Conservation (phyloP, 2,888 invertebrate species). For the Tanaodytes sp. region DNA sequence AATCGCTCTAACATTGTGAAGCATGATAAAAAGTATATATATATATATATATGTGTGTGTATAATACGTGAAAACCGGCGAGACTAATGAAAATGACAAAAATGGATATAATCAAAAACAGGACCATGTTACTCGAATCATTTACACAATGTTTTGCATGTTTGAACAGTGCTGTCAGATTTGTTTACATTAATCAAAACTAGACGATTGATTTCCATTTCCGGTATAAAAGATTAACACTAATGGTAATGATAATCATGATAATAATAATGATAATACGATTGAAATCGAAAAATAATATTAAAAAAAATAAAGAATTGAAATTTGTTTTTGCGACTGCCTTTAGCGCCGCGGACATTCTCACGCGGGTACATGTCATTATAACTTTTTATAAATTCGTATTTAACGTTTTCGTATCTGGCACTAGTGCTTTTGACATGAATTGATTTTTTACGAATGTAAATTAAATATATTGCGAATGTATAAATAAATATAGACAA, state of each 20-base stretch:
- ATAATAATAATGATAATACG: too few species aligned
- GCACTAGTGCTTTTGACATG: slow-evolving; percentile 36
- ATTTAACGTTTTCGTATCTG: slow-evolving; percentile 18
- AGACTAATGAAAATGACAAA: slow-evolving; percentile 21
- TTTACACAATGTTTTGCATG: slow-evolving; percentile 20
- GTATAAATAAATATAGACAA: slow-evolving; percentile 37
- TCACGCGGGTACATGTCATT: neutral
- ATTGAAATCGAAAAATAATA: too few species aligned
- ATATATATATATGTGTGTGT: slow-evolving; percentile 18
- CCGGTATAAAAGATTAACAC: too few species aligned
- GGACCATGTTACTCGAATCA: slow-evolving; percentile 10
- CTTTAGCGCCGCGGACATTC: slow-evolving; percentile 2
- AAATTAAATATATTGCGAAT: slow-evolving; percentile 44
- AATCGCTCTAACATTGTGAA: slow-evolving; percentile 26
- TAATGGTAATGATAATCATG: too few species aligned
- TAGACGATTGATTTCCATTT: neutral
- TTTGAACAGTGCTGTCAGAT: slow-evolving; percentile 36
- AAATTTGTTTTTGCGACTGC: neutral
- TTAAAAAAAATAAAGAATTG: neutral
- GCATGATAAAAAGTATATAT: slow-evolving; percentile 29
- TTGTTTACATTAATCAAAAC: neutral
- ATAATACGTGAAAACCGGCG: too few species aligned
- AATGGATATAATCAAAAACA: slow-evolving; percentile 26
- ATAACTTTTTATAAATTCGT: slow-evolving; percentile 15
- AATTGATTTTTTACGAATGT: slow-evolving; percentile 46